Percentiles rank a stretch among this genome's conserved stretches.
Evolutionary conservation across 2,797 vertebrate species (phyloP).

Genomic region (Falco peregrinus): DNA sequence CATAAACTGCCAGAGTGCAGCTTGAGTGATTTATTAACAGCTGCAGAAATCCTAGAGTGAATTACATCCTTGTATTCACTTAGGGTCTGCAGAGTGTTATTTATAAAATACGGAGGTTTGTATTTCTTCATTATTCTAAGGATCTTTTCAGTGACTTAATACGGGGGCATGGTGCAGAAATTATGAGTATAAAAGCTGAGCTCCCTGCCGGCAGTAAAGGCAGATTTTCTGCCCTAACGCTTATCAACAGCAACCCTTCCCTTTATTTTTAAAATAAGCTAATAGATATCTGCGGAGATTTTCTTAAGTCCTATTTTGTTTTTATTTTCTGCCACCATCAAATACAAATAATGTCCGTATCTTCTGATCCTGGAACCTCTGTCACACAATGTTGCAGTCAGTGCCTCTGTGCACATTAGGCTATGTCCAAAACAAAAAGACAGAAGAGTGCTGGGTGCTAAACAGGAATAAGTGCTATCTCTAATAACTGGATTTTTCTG

Average conservation of each 20-base stretch:
- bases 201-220: not conserved
- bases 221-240: not conserved
- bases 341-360: not conserved
- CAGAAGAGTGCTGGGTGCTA: not conserved
- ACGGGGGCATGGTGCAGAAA: not conserved
- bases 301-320: not conserved
- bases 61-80: slow-evolving; percentile 22
- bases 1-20: slow-evolving; percentile 48
- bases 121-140: not conserved
- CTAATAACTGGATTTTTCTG: not conserved
- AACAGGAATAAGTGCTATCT: not conserved
- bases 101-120: not conserved
- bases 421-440: not conserved
- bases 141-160: not conserved
- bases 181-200: not conserved
- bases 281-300: not conserved
- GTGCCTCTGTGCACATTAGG: not conserved
- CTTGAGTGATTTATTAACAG: slow-evolving; percentile 64
- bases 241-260: not conserved
- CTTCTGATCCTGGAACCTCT: not conserved
- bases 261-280: not conserved
- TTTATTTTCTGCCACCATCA: not conserved
- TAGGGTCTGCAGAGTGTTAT: not conserved
- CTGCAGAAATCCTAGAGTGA: slow-evolving; percentile 48
- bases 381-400: not conserved